These are phyloP conservation scores for Drosophila ohnishii DNA, from an alignment of 1,140 invertebrate species.

Conservation along the genomic window DNA sequence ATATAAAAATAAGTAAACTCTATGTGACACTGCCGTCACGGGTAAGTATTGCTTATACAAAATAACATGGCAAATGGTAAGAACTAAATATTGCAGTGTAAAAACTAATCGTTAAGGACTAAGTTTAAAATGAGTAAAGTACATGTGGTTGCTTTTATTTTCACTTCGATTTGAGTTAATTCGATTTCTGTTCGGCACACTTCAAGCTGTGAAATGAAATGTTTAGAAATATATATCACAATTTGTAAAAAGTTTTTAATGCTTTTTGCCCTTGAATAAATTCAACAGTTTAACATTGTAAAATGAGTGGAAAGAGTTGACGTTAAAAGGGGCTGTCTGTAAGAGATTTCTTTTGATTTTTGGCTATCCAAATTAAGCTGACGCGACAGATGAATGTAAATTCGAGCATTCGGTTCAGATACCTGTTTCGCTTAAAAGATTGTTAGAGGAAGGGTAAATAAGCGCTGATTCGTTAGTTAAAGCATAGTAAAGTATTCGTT, in stretches of 20 bases:
- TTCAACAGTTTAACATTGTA: constrained; percentile 56
- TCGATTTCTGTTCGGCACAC: constrained; percentile 66
- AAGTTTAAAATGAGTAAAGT: constrained; percentile 59
- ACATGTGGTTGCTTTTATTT: constrained; percentile 56
- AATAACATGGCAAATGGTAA: constrained; percentile 74
- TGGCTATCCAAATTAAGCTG: constrained; percentile 55
- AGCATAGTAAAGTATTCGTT: constrained; percentile 35
- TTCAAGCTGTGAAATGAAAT: constrained; percentile 75
- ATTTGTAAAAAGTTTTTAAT: constrained; percentile 80
- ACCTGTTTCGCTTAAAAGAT: constrained; percentile 26
- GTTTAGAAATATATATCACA: constrained; percentile 81
- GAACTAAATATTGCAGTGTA: constrained; percentile 73
- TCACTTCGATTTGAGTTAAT: constrained; percentile 57
- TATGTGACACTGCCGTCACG: constrained; percentile 25
- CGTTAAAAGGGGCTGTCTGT: constrained; percentile 27
- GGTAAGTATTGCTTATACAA: constrained; percentile 70
- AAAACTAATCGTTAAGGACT: constrained; percentile 58
- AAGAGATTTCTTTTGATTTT: constrained; percentile 63
- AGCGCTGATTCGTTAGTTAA: constrained; percentile 31
- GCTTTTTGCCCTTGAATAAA: constrained; percentile 60
- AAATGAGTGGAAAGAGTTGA: constrained; percentile 49
- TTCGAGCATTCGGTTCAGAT: constrained; percentile 61
- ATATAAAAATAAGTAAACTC: constrained; percentile 25
- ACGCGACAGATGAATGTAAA: constrained; percentile 49
- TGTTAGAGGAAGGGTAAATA: constrained; percentile 18